These are phyloP conservation scores for Heliconius hewitsoni DNA, from an alignment of 1,140 invertebrate genomes.

Conservation along the genomic window DNA sequence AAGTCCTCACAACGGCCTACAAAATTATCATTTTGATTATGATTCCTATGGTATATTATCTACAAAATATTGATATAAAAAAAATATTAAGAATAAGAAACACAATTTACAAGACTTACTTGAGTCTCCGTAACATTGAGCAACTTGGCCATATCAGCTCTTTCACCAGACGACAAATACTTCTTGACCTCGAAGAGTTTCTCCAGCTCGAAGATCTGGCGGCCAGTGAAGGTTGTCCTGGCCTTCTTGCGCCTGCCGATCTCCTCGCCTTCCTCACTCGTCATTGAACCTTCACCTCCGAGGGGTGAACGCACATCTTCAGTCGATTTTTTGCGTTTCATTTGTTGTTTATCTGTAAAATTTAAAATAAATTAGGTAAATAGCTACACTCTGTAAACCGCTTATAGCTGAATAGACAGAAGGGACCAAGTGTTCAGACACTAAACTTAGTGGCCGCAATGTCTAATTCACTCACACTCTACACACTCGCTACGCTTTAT, in stretches of 20 bases:
- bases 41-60: too few relatives aligned
- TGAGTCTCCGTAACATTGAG: slow-evolving; percentile 97
- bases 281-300: slow-evolving; percentile 90
- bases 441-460: too few relatives aligned
- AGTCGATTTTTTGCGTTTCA: slow-evolving; percentile 77
- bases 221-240: slow-evolving; percentile 95
- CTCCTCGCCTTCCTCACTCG: slow-evolving; percentile 84
- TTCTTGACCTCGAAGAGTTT: slow-evolving; percentile 98
- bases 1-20: background rate
- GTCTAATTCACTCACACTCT: too few relatives aligned
- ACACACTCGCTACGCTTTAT: too few relatives aligned
- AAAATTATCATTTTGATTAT: background rate
- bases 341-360: slow-evolving; percentile 69
- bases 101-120: slow-evolving; percentile 81
- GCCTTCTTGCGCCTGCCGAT: slow-evolving; percentile 95
- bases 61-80: too few relatives aligned
- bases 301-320: slow-evolving; percentile 84
- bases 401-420: too few relatives aligned
- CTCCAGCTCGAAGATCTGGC: slow-evolving; percentile 97
- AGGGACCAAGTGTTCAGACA: too few relatives aligned
- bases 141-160: slow-evolving; percentile 95
- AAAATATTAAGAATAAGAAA: background rate
- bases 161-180: slow-evolving; percentile 96
- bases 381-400: too few relatives aligned
- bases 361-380: background rate